phyloP scores from a whole-genome alignment of 30 jellyfish, hydroid and myxozoan genomes.

The Chrysaora quinquecirrha region DNA sequence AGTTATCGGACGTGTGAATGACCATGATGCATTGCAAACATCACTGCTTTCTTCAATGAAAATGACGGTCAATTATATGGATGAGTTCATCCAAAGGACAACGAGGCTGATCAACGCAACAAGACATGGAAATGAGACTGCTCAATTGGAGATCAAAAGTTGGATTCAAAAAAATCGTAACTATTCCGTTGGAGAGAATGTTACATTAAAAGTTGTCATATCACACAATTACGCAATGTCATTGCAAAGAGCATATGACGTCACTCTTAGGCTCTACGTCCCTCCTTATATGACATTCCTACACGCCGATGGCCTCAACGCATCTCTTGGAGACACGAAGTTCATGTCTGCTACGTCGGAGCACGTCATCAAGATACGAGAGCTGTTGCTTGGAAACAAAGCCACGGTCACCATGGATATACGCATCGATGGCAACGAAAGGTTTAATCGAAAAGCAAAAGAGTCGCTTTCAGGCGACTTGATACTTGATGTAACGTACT shows the following conservation, averaged over 20 bases:
- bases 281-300: constrained; percentile 55
- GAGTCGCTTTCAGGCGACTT: background rate
- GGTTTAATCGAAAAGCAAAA: constrained; percentile 2
- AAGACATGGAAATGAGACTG: constrained; percentile 35
- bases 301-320: constrained; percentile 12
- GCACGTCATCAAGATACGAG: constrained; percentile 4
- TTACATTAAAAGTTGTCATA: constrained; percentile 8
- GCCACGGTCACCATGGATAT: constrained; percentile 1
- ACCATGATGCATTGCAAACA: constrained; percentile 10
- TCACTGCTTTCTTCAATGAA: background rate
- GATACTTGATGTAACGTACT: constrained; percentile 38
- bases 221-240: background rate
- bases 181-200: constrained; percentile 35
- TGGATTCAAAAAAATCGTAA: background rate
- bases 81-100: constrained; percentile 25
- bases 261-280: constrained; percentile 3
- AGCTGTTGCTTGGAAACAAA: background rate
- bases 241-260: constrained; percentile 37
- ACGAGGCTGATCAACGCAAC: background rate
- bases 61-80: constrained; percentile 29
- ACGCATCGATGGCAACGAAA: constrained; percentile 11
- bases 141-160: background rate
- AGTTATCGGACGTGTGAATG: constrained; percentile 31
- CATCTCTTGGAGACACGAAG: constrained; percentile 14
- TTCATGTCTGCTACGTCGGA: constrained; percentile 33